These are phyloP conservation scores for Sigmodon hispidus DNA, from an alignment of 2,113 vertebrate genomes.

Conservation along the genomic window DNA sequence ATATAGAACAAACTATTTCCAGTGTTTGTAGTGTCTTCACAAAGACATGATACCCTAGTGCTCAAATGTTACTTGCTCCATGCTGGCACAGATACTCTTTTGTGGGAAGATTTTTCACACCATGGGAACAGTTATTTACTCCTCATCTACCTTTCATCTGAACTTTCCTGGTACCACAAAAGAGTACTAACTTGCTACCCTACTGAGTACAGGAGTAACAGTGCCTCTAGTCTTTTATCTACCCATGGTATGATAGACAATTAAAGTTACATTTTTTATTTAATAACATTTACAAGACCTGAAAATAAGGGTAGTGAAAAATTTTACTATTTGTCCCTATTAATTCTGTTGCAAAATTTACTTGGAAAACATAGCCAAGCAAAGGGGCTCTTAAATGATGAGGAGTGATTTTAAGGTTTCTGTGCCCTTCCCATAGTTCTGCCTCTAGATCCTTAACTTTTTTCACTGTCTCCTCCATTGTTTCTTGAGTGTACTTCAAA, in stretches of 20 bases:
- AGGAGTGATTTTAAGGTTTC: slow-evolving; percentile 88
- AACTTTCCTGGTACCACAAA: neutral
- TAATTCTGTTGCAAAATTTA: slow-evolving; percentile 60
- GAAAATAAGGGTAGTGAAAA: neutral
- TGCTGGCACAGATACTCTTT: neutral
- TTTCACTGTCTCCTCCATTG: slow-evolving; percentile 86
- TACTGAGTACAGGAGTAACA: neutral
- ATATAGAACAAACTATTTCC: neutral
- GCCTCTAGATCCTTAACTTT: slow-evolving; percentile 81
- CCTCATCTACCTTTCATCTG: accelerated
- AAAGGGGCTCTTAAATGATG: slow-evolving; percentile 86
- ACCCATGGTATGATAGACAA: neutral
- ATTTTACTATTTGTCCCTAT: too few species aligned
- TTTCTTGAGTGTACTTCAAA: slow-evolving; percentile 88
- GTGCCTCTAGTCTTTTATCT: neutral
- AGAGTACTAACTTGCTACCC: accelerated
- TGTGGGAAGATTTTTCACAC: neutral
- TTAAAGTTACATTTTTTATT: neutral
- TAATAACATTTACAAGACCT: neutral
- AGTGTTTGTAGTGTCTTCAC: neutral
- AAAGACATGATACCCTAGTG: accelerated
- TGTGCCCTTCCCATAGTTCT: slow-evolving; percentile 88
- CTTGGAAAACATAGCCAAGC: slow-evolving; percentile 86
- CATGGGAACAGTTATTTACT: neutral
- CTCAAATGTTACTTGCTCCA: neutral